These are phyloP conservation scores for Euproctis similis DNA, from an alignment of 2,888 invertebrate genomes.

Conservation along the genomic window DNA sequence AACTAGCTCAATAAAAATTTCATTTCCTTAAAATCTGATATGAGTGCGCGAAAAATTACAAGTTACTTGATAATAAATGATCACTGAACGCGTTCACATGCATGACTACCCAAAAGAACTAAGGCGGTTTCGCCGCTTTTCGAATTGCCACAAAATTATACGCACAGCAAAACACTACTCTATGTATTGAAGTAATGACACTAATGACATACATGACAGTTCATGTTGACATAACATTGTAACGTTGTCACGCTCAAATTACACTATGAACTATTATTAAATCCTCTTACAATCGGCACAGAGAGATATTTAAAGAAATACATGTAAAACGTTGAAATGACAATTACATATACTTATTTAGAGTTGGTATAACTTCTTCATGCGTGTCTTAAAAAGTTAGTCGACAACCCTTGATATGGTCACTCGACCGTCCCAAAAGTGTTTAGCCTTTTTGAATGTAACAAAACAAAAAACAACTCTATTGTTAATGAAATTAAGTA, in stretches of 20 bases:
- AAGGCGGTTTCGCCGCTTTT: constrained; percentile 7
- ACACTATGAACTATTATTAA: constrained; percentile 33
- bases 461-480: too few species aligned
- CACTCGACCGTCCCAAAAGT: constrained; percentile 44
- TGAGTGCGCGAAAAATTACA: too few species aligned
- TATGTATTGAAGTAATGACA: constrained; percentile 14
- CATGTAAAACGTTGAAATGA: constrained; percentile 33
- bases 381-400: constrained; percentile 41
- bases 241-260: constrained; percentile 25
- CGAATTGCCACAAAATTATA: constrained; percentile 14
- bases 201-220: too few species aligned
- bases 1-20: too few species aligned
- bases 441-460: too few species aligned
- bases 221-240: constrained; percentile 14
- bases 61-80: constrained; percentile 1
- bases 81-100: constrained; percentile 8
- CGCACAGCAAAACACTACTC: constrained; percentile 8
- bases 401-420: constrained; percentile 26
- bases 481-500: too few species aligned
- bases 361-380: too few species aligned
- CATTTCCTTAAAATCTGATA: too few species aligned
- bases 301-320: constrained; percentile 43
- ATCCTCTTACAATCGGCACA: constrained; percentile 29
- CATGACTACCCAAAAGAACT: constrained; percentile 7
- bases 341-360: constrained; percentile 47